These are phyloP conservation scores for Ailuropoda melanoleuca DNA, from an alignment of 2,113 vertebrate genomes.

Conservation along the genomic window DNA sequence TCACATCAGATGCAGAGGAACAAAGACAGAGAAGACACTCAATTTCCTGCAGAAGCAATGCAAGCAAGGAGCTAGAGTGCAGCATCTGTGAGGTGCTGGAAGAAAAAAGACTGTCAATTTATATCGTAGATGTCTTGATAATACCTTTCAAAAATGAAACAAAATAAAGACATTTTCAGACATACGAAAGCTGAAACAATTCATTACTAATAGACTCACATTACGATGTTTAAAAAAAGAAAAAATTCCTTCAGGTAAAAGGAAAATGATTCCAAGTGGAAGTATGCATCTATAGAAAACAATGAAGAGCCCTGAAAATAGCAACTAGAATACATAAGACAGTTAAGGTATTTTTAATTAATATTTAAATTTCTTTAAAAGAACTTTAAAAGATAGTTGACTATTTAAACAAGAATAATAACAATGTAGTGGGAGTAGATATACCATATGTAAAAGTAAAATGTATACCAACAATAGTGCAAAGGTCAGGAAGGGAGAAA, in stretches of 20 bases:
- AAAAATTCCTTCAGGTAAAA: background rate
- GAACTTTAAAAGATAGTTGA: background rate
- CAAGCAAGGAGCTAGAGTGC: background rate
- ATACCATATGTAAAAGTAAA: background rate
- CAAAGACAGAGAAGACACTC: background rate
- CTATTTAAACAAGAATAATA: background rate
- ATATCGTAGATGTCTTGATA: background rate
- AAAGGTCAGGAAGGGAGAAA: background rate
- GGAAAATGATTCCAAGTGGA: background rate
- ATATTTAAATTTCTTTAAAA: background rate
- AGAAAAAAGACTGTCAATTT: background rate
- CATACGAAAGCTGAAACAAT: background rate
- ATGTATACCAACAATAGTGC: background rate
- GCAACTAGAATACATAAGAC: background rate
- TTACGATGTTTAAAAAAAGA: background rate
- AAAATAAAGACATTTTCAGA: constrained; percentile 26
- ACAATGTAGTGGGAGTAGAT: background rate
- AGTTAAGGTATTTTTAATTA: background rate
- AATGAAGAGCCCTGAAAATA: background rate
- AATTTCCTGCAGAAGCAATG: background rate
- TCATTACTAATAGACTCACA: background rate
- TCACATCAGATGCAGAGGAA: background rate
- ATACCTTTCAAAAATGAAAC: constrained; percentile 5
- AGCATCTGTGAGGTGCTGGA: background rate
- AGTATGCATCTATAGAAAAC: background rate